Percentiles rank a stretch among this genome's conserved stretches.
These are phyloP conservation scores for Pitta sordida DNA, from an alignment of 2,113 vertebrate species.

Conservation along the genomic window DNA sequence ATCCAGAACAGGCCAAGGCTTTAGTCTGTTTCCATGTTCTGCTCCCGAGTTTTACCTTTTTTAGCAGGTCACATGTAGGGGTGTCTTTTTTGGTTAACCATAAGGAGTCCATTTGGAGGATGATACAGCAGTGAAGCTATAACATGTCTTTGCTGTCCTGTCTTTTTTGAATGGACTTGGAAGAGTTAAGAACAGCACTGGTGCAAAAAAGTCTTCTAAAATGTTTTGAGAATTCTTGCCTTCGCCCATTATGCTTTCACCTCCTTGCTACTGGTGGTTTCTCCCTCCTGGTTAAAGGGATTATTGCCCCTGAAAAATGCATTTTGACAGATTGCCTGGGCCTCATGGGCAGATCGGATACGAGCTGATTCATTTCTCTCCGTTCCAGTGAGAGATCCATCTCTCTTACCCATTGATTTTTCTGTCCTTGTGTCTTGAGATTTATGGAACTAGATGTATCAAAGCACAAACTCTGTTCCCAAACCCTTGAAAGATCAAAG, in stretches of 20 bases:
- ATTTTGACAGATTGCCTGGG: not conserved
- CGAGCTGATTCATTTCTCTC: slow-evolving; percentile 22
- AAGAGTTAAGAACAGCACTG: not conserved
- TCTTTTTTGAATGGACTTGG: not conserved
- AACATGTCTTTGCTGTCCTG: not conserved
- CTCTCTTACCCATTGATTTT: slow-evolving; percentile 60
- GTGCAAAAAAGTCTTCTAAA: not conserved
- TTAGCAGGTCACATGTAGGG: not conserved
- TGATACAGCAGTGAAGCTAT: not conserved
- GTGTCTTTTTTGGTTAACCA: not conserved
- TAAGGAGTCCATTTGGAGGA: not conserved
- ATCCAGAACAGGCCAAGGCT: not conserved
- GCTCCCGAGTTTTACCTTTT: not conserved
- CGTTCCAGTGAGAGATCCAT: not conserved
- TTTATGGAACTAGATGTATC: slow-evolving; percentile 38
- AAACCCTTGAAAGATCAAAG: slow-evolving; percentile 39
- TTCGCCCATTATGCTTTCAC: not conserved
- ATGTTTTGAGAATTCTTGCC: not conserved
- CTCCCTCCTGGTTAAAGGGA: not conserved
- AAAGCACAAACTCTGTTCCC: slow-evolving; percentile 24
- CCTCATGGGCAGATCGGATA: not conserved
- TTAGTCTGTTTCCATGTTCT: not conserved
- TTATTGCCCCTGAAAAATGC: not conserved
- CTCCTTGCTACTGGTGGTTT: not conserved
- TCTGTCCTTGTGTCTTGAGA: slow-evolving; percentile 40